phyloP scores from a whole-genome alignment of 2,888 invertebrate species.

The Netelia fuscicornis region DNA sequence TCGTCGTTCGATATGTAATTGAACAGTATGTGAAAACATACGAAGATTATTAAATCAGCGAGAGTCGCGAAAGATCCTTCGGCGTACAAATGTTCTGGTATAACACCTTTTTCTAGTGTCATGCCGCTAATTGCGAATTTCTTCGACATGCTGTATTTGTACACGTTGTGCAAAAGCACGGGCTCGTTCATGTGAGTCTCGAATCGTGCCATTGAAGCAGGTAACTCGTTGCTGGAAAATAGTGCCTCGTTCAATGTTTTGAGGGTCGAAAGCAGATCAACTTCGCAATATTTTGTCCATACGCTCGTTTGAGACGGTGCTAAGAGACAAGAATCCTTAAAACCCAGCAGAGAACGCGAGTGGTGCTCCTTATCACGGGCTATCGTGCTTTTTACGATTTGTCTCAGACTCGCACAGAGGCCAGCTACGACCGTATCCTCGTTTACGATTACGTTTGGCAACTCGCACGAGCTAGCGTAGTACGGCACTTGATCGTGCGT shows the following conservation, averaged over 20 bases:
- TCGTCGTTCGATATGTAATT: slow-evolving; percentile 82
- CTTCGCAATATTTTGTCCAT: slow-evolving; percentile 97
- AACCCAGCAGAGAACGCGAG: slow-evolving; percentile 89
- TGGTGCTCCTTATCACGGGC: slow-evolving; percentile 78
- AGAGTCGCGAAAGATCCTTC: slow-evolving; percentile 94
- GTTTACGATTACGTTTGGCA: slow-evolving; percentile 88
- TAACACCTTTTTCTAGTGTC: slow-evolving; percentile 69
- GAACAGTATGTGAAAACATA: slow-evolving; percentile 89
- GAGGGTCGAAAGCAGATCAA: slow-evolving; percentile 89
- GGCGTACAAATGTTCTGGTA: slow-evolving; percentile 90
- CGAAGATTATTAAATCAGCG: slow-evolving; percentile 93
- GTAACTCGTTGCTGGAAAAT: slow-evolving; percentile 85
- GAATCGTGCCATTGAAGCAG: slow-evolving; percentile 90
- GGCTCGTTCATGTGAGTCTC: slow-evolving; percentile 95
- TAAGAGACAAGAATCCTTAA: slow-evolving; percentile 91
- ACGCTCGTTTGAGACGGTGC: slow-evolving; percentile 94
- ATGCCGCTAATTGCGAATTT: slow-evolving; percentile 85
- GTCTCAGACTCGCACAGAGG: slow-evolving; percentile 90
- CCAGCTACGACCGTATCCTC: slow-evolving; percentile 90
- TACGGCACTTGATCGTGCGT: slow-evolving; percentile 83
- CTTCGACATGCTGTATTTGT: slow-evolving; percentile 85
- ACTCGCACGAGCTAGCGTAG: slow-evolving; percentile 85
- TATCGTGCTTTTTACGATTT: slow-evolving; percentile 86
- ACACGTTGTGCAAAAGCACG: slow-evolving; percentile 93
- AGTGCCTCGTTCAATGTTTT: slow-evolving; percentile 83